These are phyloP conservation scores for Xestobium rufovillosum DNA, from an alignment of 2,888 invertebrate genomes.

Conservation along the genomic window DNA sequence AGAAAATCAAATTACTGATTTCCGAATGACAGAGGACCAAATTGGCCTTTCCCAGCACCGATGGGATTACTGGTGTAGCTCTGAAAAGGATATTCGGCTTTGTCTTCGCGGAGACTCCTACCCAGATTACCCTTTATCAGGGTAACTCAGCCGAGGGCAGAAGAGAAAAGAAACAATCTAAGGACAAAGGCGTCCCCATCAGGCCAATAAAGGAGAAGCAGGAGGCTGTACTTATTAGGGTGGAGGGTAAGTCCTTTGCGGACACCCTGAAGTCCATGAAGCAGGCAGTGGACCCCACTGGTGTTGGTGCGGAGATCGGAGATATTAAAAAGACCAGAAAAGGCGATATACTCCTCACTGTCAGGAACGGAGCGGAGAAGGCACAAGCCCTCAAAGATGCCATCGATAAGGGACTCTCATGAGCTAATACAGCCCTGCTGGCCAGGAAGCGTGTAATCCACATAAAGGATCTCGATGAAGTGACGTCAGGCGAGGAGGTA, in stretches of 20 bases:
- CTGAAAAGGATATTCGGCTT: neutral
- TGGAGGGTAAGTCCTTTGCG: constrained; percentile 14
- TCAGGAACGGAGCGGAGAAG: constrained; percentile 2
- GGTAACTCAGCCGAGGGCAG: neutral
- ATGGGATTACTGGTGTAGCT: neutral
- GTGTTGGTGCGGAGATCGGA: constrained; percentile 8
- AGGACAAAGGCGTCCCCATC: neutral
- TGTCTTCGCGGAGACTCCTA: neutral
- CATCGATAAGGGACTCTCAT: constrained; percentile 1
- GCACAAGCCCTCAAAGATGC: constrained; percentile 8
- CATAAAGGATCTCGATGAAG: constrained; percentile 15
- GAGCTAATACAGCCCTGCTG: neutral
- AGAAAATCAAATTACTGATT: neutral
- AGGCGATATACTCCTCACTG: constrained; percentile 7
- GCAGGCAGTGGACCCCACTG: constrained; percentile 4
- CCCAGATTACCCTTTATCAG: neutral
- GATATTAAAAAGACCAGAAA: constrained; percentile 4
- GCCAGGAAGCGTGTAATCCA: constrained; percentile 9
- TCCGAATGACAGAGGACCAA: constrained; percentile 3
- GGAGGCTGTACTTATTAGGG: constrained; percentile 12
- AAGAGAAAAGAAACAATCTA: neutral
- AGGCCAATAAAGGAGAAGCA: constrained; percentile 7
- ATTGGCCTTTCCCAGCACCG: neutral
- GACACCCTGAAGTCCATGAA: constrained; percentile 17
- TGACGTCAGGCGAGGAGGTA: constrained; percentile 12